A percentile compares a stretch with the other conserved stretches of the same genome.
Conservation (phyloP, 2,797 vertebrate species). For the Agapornis canus region DNA sequence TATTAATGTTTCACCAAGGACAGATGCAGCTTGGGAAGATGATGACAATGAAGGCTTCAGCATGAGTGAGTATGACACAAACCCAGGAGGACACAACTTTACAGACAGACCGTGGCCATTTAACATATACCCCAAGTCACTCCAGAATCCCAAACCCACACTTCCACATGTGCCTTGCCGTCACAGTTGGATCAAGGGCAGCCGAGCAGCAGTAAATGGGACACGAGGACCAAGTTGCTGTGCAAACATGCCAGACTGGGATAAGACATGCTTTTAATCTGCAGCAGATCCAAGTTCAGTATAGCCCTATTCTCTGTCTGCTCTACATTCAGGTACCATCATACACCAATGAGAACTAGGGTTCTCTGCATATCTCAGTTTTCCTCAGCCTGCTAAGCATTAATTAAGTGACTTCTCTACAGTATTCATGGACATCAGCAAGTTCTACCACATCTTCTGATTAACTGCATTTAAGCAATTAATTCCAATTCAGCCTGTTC, state of each 20-base stretch:
- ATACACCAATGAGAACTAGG: fast-evolving
- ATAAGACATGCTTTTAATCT: not conserved
- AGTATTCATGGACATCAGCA: not conserved
- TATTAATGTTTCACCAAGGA: not conserved
- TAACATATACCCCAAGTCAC: not conserved
- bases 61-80: not conserved
- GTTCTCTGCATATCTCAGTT: not conserved
- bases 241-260: fast-evolving
- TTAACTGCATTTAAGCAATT: not conserved
- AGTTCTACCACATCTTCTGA: not conserved
- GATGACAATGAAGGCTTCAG: not conserved
- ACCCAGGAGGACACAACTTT: not conserved
- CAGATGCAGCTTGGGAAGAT: not conserved
- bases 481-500: not conserved
- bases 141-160: not conserved
- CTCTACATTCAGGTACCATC: not conserved
- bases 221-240: not conserved
- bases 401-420: not conserved
- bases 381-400: not conserved
- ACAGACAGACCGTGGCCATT: not conserved
- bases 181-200: not conserved
- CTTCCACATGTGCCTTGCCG: not conserved
- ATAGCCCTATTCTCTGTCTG: not conserved
- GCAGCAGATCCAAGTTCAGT: not conserved
- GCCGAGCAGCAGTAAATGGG: not conserved